These are phyloP conservation scores for Hydriomena furcata DNA, from an alignment of 2,888 invertebrate species.

Conservation along the genomic window DNA sequence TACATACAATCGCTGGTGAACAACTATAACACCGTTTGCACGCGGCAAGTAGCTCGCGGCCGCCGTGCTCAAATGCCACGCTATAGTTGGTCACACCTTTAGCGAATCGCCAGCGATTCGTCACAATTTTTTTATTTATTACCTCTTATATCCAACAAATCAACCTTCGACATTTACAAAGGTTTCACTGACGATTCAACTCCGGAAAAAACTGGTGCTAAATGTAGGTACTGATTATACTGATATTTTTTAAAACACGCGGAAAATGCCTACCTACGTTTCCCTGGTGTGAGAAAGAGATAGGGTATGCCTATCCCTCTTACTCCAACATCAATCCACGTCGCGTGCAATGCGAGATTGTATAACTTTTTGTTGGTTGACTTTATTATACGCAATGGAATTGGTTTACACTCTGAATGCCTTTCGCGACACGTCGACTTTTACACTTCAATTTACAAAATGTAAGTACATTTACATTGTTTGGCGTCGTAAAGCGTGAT, in stretches of 20 bases:
- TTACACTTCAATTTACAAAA: conserved; percentile 3
- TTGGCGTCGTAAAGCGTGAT: not conserved
- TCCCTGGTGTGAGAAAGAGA: conserved; percentile 30
- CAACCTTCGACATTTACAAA: not conserved
- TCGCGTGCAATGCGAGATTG: conserved; percentile 45
- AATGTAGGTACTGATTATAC: conserved; percentile 23
- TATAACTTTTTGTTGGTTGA: conserved; percentile 38
- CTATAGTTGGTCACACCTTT: no score
- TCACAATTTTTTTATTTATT: no score
- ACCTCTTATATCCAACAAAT: no score
- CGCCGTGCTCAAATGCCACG: no score
- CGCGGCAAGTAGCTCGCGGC: no score
- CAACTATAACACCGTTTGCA: no score
- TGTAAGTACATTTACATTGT: conserved; percentile 3
- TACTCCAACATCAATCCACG: conserved; percentile 53
- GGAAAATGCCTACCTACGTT: conserved; percentile 34
- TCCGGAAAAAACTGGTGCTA: not conserved
- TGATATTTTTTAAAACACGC: conserved; percentile 38
- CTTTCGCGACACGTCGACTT: conserved; percentile 15
- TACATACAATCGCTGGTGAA: no score
- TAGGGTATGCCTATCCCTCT: conserved; percentile 21
- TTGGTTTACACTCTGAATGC: conserved; percentile 33
- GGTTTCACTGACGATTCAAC: not conserved
- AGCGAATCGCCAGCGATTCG: no score
- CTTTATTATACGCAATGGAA: conserved; percentile 39